phyloP scores from a whole-genome alignment of 2,888 invertebrate genomes.

The Cenopis cana region DNA sequence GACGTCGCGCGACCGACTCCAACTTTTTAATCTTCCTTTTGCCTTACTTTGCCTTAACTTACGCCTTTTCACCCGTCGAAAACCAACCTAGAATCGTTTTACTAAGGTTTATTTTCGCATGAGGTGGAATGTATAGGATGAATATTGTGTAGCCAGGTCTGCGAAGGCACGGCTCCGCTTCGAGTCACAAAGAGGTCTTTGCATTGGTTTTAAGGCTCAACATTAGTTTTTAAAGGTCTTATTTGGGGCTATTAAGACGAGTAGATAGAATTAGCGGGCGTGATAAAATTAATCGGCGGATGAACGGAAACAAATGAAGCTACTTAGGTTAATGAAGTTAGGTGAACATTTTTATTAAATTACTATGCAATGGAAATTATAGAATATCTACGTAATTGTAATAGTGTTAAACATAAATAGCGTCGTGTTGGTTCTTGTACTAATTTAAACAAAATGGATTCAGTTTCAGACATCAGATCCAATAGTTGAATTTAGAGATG shows the following conservation, averaged over 20 bases:
- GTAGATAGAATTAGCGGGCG: slow-evolving; percentile 78
- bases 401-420: too few species aligned
- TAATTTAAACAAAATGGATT: too few species aligned
- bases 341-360: not conserved
- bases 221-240: slow-evolving; percentile 85
- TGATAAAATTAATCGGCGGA: slow-evolving; percentile 78
- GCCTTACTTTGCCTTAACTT: slow-evolving; percentile 72
- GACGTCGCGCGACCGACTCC: slow-evolving; percentile 82
- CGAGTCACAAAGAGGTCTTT: slow-evolving; percentile 84
- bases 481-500: too few species aligned
- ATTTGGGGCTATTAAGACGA: slow-evolving; percentile 81
- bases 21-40: slow-evolving; percentile 83
- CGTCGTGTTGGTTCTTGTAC: too few species aligned
- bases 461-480: too few species aligned
- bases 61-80: slow-evolving; percentile 41
- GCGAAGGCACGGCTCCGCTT: slow-evolving; percentile 67
- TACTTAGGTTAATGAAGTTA: slow-evolving; percentile 20
- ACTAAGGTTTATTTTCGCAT: slow-evolving; percentile 52
- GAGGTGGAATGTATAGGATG: slow-evolving; percentile 49
- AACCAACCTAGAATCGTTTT: slow-evolving; percentile 35
- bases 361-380: not conserved
- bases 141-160: slow-evolving; percentile 73
- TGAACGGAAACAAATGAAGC: slow-evolving; percentile 34
- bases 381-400: not conserved
- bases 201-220: slow-evolving; percentile 81